Conservation (phyloP, 2,888 invertebrate genomes). For the Branchipolynoe longqiensis region DNA sequence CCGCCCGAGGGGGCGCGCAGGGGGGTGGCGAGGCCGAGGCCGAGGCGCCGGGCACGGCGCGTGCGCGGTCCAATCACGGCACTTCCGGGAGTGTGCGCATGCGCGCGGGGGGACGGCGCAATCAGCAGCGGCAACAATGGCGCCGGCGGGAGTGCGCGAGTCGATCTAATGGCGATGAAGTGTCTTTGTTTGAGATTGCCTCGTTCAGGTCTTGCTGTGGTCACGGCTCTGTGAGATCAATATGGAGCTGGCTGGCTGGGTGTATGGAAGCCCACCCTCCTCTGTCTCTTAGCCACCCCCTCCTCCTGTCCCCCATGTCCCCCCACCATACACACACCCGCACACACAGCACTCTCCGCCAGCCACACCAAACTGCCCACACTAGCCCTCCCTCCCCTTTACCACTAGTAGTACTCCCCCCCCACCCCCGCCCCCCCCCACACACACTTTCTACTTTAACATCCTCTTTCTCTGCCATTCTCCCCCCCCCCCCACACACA, state of each 20-base stretch:
- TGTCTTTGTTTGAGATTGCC: constrained; percentile 49
- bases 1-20: neutral
- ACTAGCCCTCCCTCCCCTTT: too few species aligned
- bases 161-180: constrained; percentile 45
- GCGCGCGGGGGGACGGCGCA: constrained; percentile 7
- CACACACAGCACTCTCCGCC: too few species aligned
- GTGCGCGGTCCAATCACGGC: constrained; percentile 40
- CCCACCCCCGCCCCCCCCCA: too few species aligned
- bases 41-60: constrained; percentile 7
- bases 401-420: too few species aligned
- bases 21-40: constrained; percentile 26
- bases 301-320: neutral
- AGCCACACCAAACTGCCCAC: too few species aligned
- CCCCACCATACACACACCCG: neutral
- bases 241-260: too few species aligned
- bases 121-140: constrained; percentile 19
- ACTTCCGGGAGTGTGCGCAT: constrained; percentile 43
- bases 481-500: neutral
- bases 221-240: constrained; percentile 41
- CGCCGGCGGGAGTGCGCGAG: neutral
- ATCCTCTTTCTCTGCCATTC: too few species aligned
- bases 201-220: constrained; percentile 36
- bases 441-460: too few species aligned
- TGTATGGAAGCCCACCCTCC: neutral
- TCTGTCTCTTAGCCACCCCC: too few species aligned